Evolutionary conservation across 2,113 vertebrate genomes (phyloP).

Genomic region (Sorex fumeus): DNA sequence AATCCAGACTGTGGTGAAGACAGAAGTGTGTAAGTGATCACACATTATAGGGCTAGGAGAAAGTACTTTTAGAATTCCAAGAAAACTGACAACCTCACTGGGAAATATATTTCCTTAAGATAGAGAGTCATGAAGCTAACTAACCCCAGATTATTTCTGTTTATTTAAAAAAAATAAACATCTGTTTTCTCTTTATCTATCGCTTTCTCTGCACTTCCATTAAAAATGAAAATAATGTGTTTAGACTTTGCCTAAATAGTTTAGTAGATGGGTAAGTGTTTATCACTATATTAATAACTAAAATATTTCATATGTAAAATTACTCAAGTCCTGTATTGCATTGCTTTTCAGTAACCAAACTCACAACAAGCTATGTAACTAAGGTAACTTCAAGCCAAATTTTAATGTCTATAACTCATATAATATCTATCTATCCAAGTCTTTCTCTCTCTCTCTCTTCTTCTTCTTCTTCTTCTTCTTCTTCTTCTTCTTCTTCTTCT

Average conservation of each 20-base stretch:
- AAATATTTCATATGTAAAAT: background rate
- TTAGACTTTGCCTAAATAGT: slow-evolving; percentile 53
- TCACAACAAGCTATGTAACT: background rate
- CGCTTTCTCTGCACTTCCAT: slow-evolving; percentile 22
- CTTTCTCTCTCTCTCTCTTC: slow-evolving; percentile 24
- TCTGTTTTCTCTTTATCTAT: slow-evolving; percentile 64
- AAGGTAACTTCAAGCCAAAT: slow-evolving; percentile 16
- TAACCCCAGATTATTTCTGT: background rate
- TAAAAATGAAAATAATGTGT: background rate
- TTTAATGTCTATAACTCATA: background rate
- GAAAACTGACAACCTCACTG: background rate
- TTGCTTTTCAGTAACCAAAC: slow-evolving; percentile 4
- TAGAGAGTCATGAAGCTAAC: background rate
- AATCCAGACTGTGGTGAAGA: background rate
- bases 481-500: no score
- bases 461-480: no score
- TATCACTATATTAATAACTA: slow-evolving; percentile 32
- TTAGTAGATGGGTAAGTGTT: slow-evolving; percentile 11
- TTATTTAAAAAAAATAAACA: slow-evolving; percentile 58
- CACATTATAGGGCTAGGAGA: background rate
- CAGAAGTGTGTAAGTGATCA: background rate
- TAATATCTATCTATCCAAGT: background rate
- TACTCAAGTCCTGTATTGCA: background rate
- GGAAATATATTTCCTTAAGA: slow-evolving; percentile 41
- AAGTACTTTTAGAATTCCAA: slow-evolving; percentile 23